A percentile compares a stretch with the other conserved stretches of the same genome.
Conservation (phyloP, 2,113 vertebrate genomes). For the Heterotis niloticus region DNA sequence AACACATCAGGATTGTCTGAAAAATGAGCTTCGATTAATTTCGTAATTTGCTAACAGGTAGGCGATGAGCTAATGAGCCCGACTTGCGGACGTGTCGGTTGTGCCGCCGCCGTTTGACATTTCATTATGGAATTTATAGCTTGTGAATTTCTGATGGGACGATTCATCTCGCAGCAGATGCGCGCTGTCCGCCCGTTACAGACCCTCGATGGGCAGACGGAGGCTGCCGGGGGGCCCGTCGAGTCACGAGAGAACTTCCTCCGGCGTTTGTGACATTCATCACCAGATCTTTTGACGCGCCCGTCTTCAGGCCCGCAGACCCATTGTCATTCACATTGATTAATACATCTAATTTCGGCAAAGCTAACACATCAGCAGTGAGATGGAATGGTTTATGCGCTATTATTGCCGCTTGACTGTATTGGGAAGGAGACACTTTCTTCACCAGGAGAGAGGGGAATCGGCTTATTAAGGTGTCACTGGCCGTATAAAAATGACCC, state of each 20-base stretch:
- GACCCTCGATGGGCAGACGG: background rate
- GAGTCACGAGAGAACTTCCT: background rate
- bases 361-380: background rate
- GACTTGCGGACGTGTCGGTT: background rate
- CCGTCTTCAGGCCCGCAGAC: background rate
- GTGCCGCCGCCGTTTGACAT: conserved; percentile 32
- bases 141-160: conserved; percentile 31
- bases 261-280: background rate
- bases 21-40: background rate
- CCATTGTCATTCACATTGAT: background rate
- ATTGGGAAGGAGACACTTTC: background rate
- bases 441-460: background rate
- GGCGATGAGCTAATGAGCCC: conserved; percentile 32
- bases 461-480: background rate
- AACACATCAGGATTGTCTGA: conserved; percentile 32
- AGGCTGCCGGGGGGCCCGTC: background rate
- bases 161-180: conserved; percentile 26
- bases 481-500: background rate
- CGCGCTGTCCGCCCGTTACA: conserved; percentile 2
- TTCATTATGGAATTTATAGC: conserved; percentile 33
- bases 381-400: background rate
- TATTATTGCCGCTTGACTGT: background rate
- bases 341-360: conserved; percentile 1
- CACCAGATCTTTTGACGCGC: background rate
- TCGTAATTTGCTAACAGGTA: conserved; percentile 36